A percentile compares a stretch with the other conserved stretches of the same genome.
Conservation (phyloP, 2,797 vertebrate genomes). For the Staurois parvus region DNA sequence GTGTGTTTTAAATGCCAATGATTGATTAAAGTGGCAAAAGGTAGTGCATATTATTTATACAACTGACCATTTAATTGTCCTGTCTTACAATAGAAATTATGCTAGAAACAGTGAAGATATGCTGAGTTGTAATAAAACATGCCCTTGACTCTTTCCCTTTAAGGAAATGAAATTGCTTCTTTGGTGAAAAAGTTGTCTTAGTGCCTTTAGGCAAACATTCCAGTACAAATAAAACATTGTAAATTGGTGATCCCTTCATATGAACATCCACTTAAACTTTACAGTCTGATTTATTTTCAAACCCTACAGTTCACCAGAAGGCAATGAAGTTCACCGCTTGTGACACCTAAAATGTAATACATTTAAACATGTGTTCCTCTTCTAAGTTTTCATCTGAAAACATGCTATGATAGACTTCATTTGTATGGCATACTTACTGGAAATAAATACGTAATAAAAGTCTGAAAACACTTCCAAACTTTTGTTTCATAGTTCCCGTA, state of each 20-base stretch:
- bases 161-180: not conserved
- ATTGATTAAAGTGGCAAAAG: too few relatives aligned
- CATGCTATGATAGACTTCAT: conserved; percentile 8
- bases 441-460: conserved; percentile 54
- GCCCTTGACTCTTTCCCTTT: not conserved
- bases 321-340: conserved; percentile 21
- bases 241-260: conserved; percentile 16
- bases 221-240: conserved; percentile 1
- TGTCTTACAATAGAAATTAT: too few relatives aligned
- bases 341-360: conserved; percentile 35
- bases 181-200: not conserved
- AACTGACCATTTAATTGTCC: too few relatives aligned
- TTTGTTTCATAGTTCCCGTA: conserved; percentile 53
- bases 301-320: conserved; percentile 10
- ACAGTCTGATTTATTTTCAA: conserved; percentile 20
- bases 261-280: conserved; percentile 31
- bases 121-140: too few relatives aligned
- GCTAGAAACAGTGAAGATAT: too few relatives aligned
- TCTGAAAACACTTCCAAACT: conserved; percentile 50
- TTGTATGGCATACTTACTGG: conserved; percentile 43
- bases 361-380: conserved; percentile 39
- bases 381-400: conserved; percentile 12
- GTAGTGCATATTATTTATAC: too few relatives aligned
- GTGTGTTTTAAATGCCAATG: too few relatives aligned
- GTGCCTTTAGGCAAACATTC: not conserved